Percentiles rank a stretch among this genome's conserved stretches.
Conservation (phyloP, 2,797 vertebrate genomes). For the Myoxocephalus aenaeus region DNA sequence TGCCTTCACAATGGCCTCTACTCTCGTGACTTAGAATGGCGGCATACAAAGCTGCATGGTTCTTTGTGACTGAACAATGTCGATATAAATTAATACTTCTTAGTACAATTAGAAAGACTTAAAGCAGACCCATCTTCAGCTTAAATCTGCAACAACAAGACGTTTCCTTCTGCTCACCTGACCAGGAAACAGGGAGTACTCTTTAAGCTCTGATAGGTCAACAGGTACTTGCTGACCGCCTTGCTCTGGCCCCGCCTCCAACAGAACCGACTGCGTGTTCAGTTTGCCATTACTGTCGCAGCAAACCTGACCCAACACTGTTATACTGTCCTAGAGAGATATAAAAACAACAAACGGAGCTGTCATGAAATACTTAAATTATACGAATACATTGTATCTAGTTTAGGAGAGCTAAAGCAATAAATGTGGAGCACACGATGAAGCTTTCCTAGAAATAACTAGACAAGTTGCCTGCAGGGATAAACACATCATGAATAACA, state of each 20-base stretch:
- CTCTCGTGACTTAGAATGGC: no score
- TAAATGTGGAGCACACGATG: neutral
- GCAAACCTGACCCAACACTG: constrained; percentile 89
- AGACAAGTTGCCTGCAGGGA: neutral
- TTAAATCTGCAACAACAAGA: neutral
- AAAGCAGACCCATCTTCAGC: neutral
- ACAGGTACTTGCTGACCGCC: constrained; percentile 88
- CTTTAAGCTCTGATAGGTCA: constrained; percentile 89
- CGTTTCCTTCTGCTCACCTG: constrained; percentile 83
- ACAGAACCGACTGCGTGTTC: constrained; percentile 90
- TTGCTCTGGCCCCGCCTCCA: constrained; percentile 90
- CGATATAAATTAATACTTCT: neutral
- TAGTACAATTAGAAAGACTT: neutral
- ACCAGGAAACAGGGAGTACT: constrained; percentile 96
- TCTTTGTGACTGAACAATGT: neutral
- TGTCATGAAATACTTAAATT: neutral
- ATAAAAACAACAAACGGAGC: neutral
- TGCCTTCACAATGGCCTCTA: neutral
- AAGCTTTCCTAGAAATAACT: neutral
- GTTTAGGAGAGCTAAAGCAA: neutral
- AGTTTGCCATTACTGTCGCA: constrained; percentile 95
- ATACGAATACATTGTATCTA: neutral
- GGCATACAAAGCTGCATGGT: neutral
- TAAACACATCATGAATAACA: neutral
- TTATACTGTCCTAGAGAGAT: constrained; percentile 84